Evolutionary conservation across 2,113 vertebrate genomes (phyloP).

Genomic region (Nansenia antarctica): DNA sequence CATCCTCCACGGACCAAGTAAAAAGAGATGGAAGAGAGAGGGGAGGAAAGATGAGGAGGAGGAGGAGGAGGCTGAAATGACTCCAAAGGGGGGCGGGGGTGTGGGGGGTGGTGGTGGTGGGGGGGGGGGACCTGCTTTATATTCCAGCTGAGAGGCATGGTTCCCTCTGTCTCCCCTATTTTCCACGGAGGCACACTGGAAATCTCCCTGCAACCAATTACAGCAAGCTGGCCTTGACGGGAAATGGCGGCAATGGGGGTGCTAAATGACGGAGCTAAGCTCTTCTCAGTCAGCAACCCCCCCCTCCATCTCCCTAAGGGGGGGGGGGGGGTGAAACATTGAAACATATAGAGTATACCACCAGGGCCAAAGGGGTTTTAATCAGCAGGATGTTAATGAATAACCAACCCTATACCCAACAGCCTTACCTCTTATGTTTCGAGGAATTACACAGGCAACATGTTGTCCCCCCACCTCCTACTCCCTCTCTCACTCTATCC

Average conservation of each 20-base stretch:
- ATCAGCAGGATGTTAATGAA: slow-evolving; percentile 32
- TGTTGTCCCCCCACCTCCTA: slow-evolving; percentile 1
- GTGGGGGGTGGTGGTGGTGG: neutral
- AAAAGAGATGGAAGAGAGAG: neutral
- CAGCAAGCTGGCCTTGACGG: slow-evolving; percentile 27
- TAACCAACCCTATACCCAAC: slow-evolving; percentile 3
- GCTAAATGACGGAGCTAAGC: slow-evolving; percentile 20
- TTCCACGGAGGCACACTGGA: slow-evolving; percentile 1
- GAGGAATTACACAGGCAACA: slow-evolving; percentile 10
- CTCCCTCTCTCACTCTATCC: neutral
- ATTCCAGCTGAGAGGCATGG: slow-evolving; percentile 3
- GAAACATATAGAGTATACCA: too few relatives aligned
- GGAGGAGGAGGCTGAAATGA: neutral
- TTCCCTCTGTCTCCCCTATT: neutral
- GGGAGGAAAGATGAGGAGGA: neutral
- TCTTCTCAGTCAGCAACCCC: slow-evolving; percentile 6
- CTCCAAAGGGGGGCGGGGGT: neutral
- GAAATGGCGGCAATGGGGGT: slow-evolving; percentile 6
- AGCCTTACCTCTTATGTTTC: slow-evolving; percentile 11
- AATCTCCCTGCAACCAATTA: slow-evolving; percentile 38
- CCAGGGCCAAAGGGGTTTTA: slow-evolving; percentile 2
- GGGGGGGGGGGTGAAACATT: neutral
- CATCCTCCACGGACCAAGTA: too few relatives aligned
- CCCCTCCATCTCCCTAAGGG: neutral
- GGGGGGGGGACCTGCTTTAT: neutral